Conservation (phyloP, 2,113 vertebrate species). For the Corynorhinus townsendii region DNA sequence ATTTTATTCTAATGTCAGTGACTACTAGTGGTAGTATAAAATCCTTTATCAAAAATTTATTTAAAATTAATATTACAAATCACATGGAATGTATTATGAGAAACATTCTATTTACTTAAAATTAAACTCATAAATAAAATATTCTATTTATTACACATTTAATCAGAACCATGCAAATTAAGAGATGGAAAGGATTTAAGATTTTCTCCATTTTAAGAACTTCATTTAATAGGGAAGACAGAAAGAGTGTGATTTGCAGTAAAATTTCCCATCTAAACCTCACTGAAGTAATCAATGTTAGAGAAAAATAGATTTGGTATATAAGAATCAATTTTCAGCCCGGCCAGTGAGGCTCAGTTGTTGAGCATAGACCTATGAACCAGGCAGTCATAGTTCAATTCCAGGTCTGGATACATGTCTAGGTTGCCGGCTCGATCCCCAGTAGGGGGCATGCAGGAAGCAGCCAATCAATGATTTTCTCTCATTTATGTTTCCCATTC, state of each 20-base stretch:
- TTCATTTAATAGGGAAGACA: not conserved
- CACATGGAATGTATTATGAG: not conserved
- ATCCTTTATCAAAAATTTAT: not conserved
- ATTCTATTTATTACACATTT: not conserved
- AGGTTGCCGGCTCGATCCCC: no score
- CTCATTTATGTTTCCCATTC: no score
- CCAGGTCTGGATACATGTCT: no score
- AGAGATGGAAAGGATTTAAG: not conserved
- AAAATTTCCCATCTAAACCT: fast-evolving
- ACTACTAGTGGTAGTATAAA: not conserved
- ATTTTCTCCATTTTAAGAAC: not conserved
- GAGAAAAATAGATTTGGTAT: not conserved
- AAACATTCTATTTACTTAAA: not conserved
- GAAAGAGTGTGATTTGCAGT: not conserved
- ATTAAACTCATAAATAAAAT: not conserved
- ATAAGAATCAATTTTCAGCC: not conserved
- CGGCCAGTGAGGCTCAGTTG: no score
- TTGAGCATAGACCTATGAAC: no score
- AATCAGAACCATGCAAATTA: not conserved
- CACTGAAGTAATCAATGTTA: not conserved
- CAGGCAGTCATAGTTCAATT: no score
- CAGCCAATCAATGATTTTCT: no score
- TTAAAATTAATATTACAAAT: not conserved
- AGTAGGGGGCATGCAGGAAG: no score
- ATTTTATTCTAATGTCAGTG: not conserved